Conservation (phyloP, 2,888 invertebrate genomes). For the Lepetodrilus schrolli region DNA sequence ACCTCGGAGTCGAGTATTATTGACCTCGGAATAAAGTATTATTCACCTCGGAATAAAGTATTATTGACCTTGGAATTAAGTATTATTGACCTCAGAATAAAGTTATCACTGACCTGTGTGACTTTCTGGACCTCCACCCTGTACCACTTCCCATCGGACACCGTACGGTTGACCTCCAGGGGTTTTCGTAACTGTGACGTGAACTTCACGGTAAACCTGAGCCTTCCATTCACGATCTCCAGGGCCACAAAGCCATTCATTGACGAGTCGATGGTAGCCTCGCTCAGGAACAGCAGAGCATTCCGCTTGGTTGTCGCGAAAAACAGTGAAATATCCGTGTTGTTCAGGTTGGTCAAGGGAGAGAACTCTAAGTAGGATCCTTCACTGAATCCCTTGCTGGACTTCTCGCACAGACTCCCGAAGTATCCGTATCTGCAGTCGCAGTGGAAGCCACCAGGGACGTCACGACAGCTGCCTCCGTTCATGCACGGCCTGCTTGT, state of each 20-base stretch:
- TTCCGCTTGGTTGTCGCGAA: conserved; percentile 91
- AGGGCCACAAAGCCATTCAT: conserved; percentile 86
- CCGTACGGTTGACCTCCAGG: conserved; percentile 81
- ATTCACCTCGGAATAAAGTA: too few species aligned
- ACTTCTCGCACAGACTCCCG: conserved; percentile 92
- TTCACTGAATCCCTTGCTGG: conserved; percentile 91
- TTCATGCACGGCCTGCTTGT: conserved; percentile 59
- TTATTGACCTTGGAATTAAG: not conserved
- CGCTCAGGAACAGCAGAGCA: conserved; percentile 92
- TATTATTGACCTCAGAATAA: not conserved
- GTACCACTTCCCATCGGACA: conserved; percentile 92
- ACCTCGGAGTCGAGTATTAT: not conserved
- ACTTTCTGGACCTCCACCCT: conserved; percentile 80
- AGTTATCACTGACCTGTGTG: conserved; percentile 65
- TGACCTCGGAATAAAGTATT: too few species aligned
- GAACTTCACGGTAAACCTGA: conserved; percentile 85
- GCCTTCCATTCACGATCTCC: conserved; percentile 88
- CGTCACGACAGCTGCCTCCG: conserved; percentile 59
- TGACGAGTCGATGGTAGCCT: conserved; percentile 83
- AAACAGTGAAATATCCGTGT: conserved; percentile 91
- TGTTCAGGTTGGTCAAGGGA: conserved; percentile 85
- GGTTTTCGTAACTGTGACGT: conserved; percentile 87
- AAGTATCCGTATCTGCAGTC: conserved; percentile 89
- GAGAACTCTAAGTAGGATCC: conserved; percentile 92
- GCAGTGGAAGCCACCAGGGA: conserved; percentile 82